Evolutionary conservation across 2,888 invertebrate genomes (phyloP), one percentile per base, ranked within the genome.

Genomic region (Entomobrya proxima): DNA sequence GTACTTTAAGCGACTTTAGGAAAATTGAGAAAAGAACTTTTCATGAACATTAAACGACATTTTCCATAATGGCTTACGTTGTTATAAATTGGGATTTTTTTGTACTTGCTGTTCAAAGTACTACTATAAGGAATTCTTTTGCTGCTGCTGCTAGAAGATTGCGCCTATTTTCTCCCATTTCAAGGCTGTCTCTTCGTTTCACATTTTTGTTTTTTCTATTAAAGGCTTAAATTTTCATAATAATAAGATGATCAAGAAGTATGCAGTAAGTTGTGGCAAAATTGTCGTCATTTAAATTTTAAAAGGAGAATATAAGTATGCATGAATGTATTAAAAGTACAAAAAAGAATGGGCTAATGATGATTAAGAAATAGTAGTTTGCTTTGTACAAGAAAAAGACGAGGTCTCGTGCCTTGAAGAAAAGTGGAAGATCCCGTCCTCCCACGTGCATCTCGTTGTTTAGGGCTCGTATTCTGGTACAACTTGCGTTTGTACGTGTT

Each of bases 371-470:
- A 35, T 50, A 74, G 32, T 11, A 32, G 50, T 74, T 74, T 64
- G 13, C 21, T 50, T 9, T 74, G 50, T 18, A 52, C 32, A 32
- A 61, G 2, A 77, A 64, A 30, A 85, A 50, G 18, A 76, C 80
- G 86, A 86, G 85, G 88, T 86, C 88, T 88, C 88, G 88, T 88
- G 88, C 88, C 88, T 88, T 86, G 74, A 88, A 84, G 88, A 88
- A 88, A 88, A 89, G 87, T 88, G 86, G 88, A 88, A 87, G 86
- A 89, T 88, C 89, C 87, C 88, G 89, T 89, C 89, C 89, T 87
- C 89, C 89, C 89, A 89, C 89, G 88, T 87, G 86, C 82, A 69
- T 86, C 44, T 76, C 67, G 74, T 80, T 61, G 58, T 61, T 69
- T 69, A 61, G 61, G 64, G 30, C 58, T 76, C 32, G 13, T 11